phyloP scores from a whole-genome alignment of 2,113 vertebrate species.

The Bubalus kerabau region DNA sequence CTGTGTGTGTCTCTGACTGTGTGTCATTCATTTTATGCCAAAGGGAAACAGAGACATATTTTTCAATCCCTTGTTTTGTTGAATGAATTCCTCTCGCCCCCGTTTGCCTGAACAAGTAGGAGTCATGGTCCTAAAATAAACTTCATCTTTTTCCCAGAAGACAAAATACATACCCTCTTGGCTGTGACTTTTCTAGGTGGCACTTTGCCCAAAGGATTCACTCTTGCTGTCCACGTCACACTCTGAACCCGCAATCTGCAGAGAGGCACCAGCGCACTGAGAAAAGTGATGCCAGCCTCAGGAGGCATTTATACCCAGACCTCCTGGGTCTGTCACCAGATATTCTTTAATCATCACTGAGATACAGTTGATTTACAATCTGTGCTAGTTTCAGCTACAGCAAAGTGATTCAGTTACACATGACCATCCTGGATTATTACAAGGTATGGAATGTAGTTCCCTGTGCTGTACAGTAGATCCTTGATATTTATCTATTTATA shows the following conservation, averaged over 20 bases:
- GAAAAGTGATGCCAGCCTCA: not conserved
- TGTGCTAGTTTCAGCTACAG: not conserved
- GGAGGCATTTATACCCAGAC: not conserved
- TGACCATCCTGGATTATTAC: not conserved
- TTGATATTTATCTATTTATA: not conserved
- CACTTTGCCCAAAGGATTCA: not conserved
- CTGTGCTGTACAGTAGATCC: not conserved
- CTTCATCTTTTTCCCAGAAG: not conserved
- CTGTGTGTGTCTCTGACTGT: not conserved
- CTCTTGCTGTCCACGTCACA: not conserved
- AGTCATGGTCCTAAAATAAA: not conserved
- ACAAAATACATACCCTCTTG: not conserved
- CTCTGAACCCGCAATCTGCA: not conserved
- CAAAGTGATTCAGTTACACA: not conserved
- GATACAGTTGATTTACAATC: not conserved
- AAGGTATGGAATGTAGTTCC: not conserved
- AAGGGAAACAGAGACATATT: not conserved
- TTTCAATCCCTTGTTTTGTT: not conserved
- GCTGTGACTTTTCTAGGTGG: not conserved
- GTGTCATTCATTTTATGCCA: not conserved
- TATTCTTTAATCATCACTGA: not conserved
- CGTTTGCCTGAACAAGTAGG: not conserved
- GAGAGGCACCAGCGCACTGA: not conserved
- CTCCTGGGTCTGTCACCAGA: not conserved
- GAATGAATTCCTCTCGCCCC: not conserved